Base-by-base conservation (phyloP, 2,888 invertebrate species). In the Metalampra italica region DNA sequence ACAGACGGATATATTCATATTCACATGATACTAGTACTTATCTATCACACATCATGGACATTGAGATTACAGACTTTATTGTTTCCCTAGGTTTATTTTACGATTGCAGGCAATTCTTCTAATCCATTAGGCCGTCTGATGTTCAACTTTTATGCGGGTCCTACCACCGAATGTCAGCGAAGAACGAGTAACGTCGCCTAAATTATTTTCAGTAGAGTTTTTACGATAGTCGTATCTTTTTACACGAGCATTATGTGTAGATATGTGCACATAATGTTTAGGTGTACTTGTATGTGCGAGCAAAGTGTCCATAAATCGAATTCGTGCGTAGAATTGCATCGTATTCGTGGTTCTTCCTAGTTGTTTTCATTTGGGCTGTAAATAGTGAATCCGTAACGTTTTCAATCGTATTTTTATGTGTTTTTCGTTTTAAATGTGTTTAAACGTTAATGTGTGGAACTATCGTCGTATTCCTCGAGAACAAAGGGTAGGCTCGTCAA, bases 161-260 rank as follows among this genome's bases (percentile, higher is more conserved):
- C 81, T 81, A 87, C 84, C 79, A 78, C 81, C 59, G 82, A 82
- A 84, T 82, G 87, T 86, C 78, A 77, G 70, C 22, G 22, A 22
- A 81, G 77, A 78, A 75, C 83, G 84, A 80, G 71, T 79, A 83
- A 81, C 82, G 81, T 85, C 76, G 78, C 85, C 84, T 82, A 87
- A 87, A 88, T 88, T 86, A 88, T 88, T 88, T 87, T 82, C 82
- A 82, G 81, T 83, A 75, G 77, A 71, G 78, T 74, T 88, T 84
- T 89, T 89, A 89, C 75, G 87, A 82, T 81, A 80, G 86, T 75
- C 80, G 78, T 89, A 87, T 89, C 82, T 87, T 89, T 88, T 89
- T 89, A 89, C 82, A 85, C 78, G 70, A 81, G 78, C 85, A 82
- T 88, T 79, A 83, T 84, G 76, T 74, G 76, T 81, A 83, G 80